These are phyloP conservation scores for Caiman crocodilus DNA, from an alignment of 2,797 vertebrate species.

Conservation along the genomic window DNA sequence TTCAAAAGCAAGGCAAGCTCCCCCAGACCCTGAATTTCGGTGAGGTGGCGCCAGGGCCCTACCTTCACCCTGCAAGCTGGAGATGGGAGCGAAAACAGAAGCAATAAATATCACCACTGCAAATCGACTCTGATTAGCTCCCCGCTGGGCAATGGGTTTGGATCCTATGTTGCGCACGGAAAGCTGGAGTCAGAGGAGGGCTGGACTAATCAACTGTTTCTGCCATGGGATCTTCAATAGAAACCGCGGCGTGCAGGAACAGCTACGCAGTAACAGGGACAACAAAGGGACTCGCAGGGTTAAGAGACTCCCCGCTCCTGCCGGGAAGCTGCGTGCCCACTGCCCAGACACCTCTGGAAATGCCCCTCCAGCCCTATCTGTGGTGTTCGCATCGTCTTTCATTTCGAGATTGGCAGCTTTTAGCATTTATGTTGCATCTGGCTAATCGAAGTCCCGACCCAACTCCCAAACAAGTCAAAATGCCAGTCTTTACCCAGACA, in stretches of 20 bases:
- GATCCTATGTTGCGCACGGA: neutral
- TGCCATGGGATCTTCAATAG: neutral
- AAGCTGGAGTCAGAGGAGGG: neutral
- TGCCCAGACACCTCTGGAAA: neutral
- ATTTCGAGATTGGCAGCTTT: neutral
- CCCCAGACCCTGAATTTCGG: neutral
- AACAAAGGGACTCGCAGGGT: neutral
- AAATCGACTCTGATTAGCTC: neutral
- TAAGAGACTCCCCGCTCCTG: neutral
- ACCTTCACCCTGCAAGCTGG: neutral
- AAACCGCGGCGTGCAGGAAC: constrained; percentile 44
- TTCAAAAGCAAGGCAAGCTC: neutral
- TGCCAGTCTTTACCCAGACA: neutral
- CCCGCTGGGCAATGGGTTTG: neutral
- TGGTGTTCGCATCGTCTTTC: neutral
- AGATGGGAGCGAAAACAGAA: neutral
- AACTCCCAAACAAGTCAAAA: neutral
- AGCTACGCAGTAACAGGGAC: constrained; percentile 4
- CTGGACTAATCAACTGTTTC: neutral
- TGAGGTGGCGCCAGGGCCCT: neutral
- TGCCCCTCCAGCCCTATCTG: neutral
- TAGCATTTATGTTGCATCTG: neutral
- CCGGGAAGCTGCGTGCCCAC: neutral
- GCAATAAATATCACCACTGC: neutral
- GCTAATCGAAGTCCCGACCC: neutral